These are phyloP conservation scores for Ophiodon elongatus DNA, from an alignment of 2,113 vertebrate genomes.

Conservation along the genomic window DNA sequence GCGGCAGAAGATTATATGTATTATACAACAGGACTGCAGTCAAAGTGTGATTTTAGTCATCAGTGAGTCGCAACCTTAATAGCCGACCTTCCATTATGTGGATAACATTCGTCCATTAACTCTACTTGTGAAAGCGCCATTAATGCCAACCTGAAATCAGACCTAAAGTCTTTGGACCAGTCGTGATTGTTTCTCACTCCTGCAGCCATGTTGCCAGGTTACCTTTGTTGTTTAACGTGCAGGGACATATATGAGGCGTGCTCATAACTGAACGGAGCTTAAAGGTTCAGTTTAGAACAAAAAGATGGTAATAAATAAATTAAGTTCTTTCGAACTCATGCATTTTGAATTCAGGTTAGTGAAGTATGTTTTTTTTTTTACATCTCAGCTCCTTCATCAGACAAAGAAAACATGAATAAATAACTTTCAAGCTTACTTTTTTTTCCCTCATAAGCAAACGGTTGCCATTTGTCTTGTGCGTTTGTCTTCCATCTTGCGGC, in stretches of 20 bases:
- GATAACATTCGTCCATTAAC: constrained; percentile 33
- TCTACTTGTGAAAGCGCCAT: background rate
- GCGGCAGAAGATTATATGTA: constrained; percentile 1
- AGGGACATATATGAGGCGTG: background rate
- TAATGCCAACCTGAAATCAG: background rate
- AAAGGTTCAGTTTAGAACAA: background rate
- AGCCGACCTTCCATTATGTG: constrained; percentile 38
- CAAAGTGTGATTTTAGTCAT: constrained; percentile 51
- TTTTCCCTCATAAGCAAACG: background rate
- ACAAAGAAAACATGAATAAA: background rate
- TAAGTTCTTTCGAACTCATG: background rate
- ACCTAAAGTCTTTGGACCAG: background rate
- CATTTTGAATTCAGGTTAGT: background rate
- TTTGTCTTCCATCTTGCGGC: background rate
- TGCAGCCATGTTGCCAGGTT: background rate
- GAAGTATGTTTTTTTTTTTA: no score
- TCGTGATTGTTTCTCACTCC: background rate
- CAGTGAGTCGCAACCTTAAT: constrained; percentile 26
- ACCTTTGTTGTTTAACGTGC: no score
- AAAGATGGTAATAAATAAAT: background rate
- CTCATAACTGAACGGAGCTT: background rate
- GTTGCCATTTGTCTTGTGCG: background rate
- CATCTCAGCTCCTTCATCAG: no score
- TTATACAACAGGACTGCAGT: constrained; percentile 23
- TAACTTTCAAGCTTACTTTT: background rate